Conservation (phyloP, 2,888 invertebrate species). For the Morpho achilles region DNA sequence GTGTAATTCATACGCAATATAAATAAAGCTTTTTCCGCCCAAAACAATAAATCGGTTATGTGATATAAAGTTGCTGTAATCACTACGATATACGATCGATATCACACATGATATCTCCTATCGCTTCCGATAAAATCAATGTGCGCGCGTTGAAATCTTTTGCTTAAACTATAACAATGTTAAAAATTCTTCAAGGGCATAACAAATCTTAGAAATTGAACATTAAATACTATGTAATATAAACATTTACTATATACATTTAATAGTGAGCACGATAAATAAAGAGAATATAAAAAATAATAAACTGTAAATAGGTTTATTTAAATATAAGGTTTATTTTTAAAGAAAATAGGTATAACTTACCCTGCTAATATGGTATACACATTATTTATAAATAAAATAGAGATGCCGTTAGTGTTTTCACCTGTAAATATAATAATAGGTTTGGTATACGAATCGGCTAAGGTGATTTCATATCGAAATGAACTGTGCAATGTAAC, state of each 20-base stretch:
- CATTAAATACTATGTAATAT: too few relatives aligned
- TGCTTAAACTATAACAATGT: constrained; percentile 35
- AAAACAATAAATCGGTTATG: constrained; percentile 36
- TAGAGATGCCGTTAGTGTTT: background rate
- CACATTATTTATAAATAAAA: too few relatives aligned
- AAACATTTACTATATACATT: too few relatives aligned
- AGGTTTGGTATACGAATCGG: constrained; percentile 48
- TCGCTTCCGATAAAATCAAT: constrained; percentile 51
- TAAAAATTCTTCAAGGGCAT: background rate
- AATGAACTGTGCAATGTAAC: constrained; percentile 73
- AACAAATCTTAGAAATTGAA: too few relatives aligned
- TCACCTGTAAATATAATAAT: constrained; percentile 20
- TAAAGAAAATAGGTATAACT: constrained; percentile 3
- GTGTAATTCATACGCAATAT: constrained; percentile 13
- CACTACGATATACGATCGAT: constrained; percentile 57
- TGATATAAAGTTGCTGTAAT: constrained; percentile 43
- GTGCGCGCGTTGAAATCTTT: constrained; percentile 73
- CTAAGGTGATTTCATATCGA: constrained; percentile 56
- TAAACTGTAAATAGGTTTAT: constrained; percentile 21
- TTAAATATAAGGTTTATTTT: constrained; percentile 20
- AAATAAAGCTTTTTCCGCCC: constrained; percentile 37
- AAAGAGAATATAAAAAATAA: background rate
- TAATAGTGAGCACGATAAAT: too few relatives aligned
- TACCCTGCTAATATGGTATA: constrained; percentile 10
- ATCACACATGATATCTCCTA: constrained; percentile 51